A percentile compares a stretch with the other conserved stretches of the same genome.
These are phyloP conservation scores for Hephaestus fuliginosus DNA, from an alignment of 2,797 vertebrate species.

Conservation along the genomic window DNA sequence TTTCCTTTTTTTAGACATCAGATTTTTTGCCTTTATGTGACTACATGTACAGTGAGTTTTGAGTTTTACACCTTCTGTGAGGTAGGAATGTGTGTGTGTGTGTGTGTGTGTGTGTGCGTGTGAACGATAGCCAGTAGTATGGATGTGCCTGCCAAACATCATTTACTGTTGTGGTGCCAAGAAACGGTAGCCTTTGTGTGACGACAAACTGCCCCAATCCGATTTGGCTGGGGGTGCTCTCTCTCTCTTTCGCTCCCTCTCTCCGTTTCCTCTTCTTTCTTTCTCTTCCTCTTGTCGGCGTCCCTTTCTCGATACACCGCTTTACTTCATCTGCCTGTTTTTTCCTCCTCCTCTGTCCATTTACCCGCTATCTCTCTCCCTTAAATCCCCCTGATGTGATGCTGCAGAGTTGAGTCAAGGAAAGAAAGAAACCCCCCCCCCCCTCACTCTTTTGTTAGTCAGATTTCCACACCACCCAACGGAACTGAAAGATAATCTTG, in stretches of 20 bases:
- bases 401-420: slow-evolving; percentile 49
- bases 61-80: slow-evolving; percentile 22
- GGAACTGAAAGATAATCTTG: slow-evolving; percentile 56
- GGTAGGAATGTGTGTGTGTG: slow-evolving; percentile 8
- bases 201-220: slow-evolving; percentile 75
- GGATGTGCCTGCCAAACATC: slow-evolving; percentile 76
- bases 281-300: not conserved
- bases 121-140: slow-evolving; percentile 61
- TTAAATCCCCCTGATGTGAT: slow-evolving; percentile 35
- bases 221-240: slow-evolving; percentile 62
- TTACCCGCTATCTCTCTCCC: not conserved
- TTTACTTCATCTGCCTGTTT: slow-evolving; percentile 23
- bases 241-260: slow-evolving; percentile 31
- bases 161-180: slow-evolving; percentile 75
- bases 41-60: not conserved
- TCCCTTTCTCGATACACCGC: slow-evolving; percentile 4
- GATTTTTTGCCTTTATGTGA: slow-evolving; percentile 1
- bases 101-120: slow-evolving; percentile 52
- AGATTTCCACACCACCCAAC: slow-evolving; percentile 36
- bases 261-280: not conserved
- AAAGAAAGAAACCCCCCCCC: not conserved
- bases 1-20: slow-evolving; percentile 7
- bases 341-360: slow-evolving; percentile 12
- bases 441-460: slow-evolving; percentile 41
- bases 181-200: slow-evolving; percentile 74